phyloP scores from a whole-genome alignment of 2,113 vertebrate genomes.

The Rhizomys pruinosus region DNA sequence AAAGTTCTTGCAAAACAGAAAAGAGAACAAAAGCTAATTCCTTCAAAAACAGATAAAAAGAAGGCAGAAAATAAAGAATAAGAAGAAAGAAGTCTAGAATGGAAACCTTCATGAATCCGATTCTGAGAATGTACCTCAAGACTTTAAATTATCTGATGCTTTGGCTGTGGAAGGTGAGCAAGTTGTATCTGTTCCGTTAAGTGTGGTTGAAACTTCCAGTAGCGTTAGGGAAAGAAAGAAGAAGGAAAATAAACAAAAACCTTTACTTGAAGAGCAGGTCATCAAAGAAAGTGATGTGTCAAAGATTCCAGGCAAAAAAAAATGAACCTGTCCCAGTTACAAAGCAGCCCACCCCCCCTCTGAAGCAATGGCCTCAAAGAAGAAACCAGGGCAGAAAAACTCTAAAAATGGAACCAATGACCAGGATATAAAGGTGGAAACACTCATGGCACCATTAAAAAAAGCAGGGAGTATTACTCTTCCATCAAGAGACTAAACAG shows the following conservation, averaged over 20 bases:
- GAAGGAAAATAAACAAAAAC: constrained; percentile 93
- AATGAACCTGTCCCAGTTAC: constrained; percentile 88
- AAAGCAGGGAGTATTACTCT: constrained; percentile 89
- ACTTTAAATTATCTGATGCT: constrained; percentile 91
- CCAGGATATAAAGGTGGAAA: constrained; percentile 91
- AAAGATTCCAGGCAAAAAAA: constrained; percentile 90
- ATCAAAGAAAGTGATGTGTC: constrained; percentile 90
- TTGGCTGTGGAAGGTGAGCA: constrained; percentile 88
- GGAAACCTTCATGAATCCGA: constrained; percentile 93
- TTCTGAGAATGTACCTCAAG: constrained; percentile 90
- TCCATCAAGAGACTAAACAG: constrained; percentile 90
- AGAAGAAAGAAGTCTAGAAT: constrained; percentile 94
- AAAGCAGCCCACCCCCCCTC: constrained; percentile 91
- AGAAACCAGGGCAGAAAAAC: constrained; percentile 94
- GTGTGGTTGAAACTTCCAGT: constrained; percentile 83
- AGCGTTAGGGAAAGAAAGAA: constrained; percentile 93
- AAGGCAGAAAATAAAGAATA: constrained; percentile 97
- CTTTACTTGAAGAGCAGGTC: constrained; percentile 80
- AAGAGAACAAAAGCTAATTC: constrained; percentile 92
- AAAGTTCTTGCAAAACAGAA: constrained; percentile 97
- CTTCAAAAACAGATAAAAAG: constrained; percentile 94
- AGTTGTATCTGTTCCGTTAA: constrained; percentile 76
- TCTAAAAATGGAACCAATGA: constrained; percentile 92
- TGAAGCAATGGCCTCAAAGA: constrained; percentile 88
- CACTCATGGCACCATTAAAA: constrained; percentile 86